Conservation (phyloP, 2,888 invertebrate species). For the Myopa tessellatipennis region DNA sequence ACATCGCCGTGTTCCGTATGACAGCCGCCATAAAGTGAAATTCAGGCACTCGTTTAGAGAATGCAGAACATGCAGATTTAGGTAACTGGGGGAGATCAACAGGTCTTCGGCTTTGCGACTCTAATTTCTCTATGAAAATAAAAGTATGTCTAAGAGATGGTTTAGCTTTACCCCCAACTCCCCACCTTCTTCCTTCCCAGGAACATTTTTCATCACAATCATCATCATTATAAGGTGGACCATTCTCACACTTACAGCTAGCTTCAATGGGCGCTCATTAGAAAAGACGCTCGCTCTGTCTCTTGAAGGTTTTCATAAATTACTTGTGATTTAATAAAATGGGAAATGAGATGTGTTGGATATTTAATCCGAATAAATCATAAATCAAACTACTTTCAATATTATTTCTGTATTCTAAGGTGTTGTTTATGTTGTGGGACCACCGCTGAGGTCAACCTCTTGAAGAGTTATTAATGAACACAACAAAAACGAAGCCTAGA, state of each 20-base stretch:
- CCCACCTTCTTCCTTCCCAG: background rate
- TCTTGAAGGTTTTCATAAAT: constrained; percentile 21
- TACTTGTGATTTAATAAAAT: constrained; percentile 4
- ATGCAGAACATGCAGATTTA: background rate
- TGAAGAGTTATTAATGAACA: background rate
- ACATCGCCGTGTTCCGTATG: constrained; percentile 37
- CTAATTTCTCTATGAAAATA: background rate
- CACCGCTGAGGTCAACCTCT: background rate
- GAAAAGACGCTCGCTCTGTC: constrained; percentile 1
- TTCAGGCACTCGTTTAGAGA: background rate
- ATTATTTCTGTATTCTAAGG: background rate
- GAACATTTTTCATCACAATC: background rate
- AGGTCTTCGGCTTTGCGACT: background rate
- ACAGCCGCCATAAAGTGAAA: constrained; percentile 31
- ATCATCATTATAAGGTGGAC: background rate
- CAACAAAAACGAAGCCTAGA: background rate
- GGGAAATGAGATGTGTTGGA: constrained; percentile 10
- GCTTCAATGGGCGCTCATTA: background rate
- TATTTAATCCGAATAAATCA: constrained; percentile 39
- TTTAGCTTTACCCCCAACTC: background rate
- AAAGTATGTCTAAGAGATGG: background rate
- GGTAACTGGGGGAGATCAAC: background rate
- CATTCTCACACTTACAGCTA: background rate
- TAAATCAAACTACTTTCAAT: constrained; percentile 32
- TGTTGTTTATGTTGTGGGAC: background rate